Percentiles rank a stretch among this genome's conserved stretches.
Conservation (phyloP, 2,113 vertebrate species). For the Ophthalmolycus amberensis region DNA sequence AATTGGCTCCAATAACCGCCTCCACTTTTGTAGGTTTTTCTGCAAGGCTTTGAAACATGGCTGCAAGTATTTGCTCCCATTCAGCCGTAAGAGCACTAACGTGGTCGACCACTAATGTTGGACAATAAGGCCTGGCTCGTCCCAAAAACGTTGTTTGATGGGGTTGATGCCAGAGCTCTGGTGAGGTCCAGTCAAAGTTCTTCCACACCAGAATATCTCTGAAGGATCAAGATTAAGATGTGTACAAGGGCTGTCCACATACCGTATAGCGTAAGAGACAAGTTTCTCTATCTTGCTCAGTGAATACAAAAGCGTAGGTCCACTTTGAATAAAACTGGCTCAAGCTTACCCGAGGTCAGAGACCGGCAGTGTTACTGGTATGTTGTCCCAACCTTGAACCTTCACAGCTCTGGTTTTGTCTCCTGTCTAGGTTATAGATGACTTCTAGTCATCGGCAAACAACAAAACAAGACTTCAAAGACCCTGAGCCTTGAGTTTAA, state of each 20-base stretch:
- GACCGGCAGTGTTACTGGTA: background rate
- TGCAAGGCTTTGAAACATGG: background rate
- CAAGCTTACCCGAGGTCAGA: background rate
- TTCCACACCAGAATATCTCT: no score
- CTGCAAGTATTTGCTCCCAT: background rate
- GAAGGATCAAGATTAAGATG: no score
- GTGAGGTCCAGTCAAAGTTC: no score
- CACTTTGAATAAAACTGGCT: background rate
- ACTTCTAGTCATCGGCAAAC: constrained; percentile 15
- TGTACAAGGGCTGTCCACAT: no score
- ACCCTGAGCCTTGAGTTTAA: background rate
- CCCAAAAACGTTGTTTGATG: no score
- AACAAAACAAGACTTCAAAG: constrained; percentile 26
- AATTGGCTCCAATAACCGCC: background rate
- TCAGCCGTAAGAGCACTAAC: background rate
- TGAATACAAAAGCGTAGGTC: no score
- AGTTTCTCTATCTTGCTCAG: no score
- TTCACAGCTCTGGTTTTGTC: background rate
- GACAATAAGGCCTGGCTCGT: no score
- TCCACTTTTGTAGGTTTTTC: no score
- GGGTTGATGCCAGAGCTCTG: no score
- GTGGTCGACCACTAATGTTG: no score
- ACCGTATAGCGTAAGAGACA: no score
- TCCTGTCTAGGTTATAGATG: constrained; percentile 31
- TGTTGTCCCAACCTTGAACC: constrained; percentile 41